These are phyloP conservation scores for Cygnus olor DNA, from an alignment of 2,797 vertebrate species.

Conservation along the genomic window DNA sequence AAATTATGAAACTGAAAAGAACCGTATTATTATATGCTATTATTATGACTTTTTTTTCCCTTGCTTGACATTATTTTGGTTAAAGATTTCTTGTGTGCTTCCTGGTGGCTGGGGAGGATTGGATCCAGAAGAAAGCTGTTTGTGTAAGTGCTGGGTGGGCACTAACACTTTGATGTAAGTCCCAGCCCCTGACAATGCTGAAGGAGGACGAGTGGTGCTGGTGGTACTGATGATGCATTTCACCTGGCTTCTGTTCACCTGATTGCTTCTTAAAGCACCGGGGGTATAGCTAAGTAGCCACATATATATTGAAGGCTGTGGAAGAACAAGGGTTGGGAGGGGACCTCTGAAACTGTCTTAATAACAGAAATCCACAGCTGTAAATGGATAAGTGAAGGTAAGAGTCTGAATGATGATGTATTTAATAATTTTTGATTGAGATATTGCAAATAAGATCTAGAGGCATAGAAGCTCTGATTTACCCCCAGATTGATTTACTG, in stretches of 20 bases:
- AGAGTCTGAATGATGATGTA: background rate
- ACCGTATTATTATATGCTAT: background rate
- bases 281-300: background rate
- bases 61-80: background rate
- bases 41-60: background rate
- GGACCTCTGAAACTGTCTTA: background rate
- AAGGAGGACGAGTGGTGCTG: background rate
- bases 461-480: background rate
- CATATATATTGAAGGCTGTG: background rate
- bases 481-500: background rate
- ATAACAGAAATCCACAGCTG: background rate
- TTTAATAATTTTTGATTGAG: background rate
- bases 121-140: background rate
- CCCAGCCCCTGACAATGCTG: too few relatives aligned
- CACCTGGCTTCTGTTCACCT: background rate
- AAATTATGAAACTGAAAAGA: background rate
- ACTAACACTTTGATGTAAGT: background rate
- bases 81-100: background rate
- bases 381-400: background rate
- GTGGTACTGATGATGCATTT: accelerated
- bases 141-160: background rate
- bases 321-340: background rate
- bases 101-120: background rate
- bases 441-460: background rate
- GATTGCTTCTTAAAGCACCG: background rate